Evolutionary conservation across 2,113 vertebrate genomes (phyloP).

Genomic region (Panthera tigris): DNA sequence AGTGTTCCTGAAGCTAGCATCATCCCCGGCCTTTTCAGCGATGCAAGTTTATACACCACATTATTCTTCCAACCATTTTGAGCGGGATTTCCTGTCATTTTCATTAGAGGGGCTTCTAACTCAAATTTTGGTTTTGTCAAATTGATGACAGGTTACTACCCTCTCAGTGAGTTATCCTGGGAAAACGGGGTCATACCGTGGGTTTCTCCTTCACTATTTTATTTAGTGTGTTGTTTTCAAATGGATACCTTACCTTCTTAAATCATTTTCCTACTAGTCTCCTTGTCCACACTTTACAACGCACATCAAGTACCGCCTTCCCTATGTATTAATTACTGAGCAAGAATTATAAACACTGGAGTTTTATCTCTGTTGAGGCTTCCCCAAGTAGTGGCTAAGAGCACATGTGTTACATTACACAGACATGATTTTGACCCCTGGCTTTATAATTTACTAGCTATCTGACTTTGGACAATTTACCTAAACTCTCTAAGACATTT

Average conservation of each 20-base stretch:
- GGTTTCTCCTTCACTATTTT: neutral
- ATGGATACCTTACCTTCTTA: neutral
- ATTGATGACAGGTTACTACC: neutral
- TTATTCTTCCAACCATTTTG: neutral
- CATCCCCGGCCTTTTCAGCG: neutral
- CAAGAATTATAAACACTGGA: neutral
- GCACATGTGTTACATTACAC: neutral
- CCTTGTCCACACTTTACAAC: neutral
- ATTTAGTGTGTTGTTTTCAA: neutral
- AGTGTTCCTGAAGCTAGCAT: neutral
- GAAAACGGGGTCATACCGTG: neutral
- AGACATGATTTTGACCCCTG: neutral
- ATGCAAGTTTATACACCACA: neutral
- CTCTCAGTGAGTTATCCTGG: neutral
- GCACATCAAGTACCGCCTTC: neutral
- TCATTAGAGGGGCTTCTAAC: neutral
- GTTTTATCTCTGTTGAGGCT: neutral
- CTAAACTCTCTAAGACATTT: neutral
- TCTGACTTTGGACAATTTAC: neutral
- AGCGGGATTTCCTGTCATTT: neutral
- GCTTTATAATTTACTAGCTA: neutral
- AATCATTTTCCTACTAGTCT: neutral
- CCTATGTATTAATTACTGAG: neutral
- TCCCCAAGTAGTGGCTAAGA: neutral
- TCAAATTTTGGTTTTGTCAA: neutral